Evolutionary conservation across 2,797 vertebrate genomes (phyloP), one percentile per base, ranked within the genome.

Genomic region (Urophycis tenuis): DNA sequence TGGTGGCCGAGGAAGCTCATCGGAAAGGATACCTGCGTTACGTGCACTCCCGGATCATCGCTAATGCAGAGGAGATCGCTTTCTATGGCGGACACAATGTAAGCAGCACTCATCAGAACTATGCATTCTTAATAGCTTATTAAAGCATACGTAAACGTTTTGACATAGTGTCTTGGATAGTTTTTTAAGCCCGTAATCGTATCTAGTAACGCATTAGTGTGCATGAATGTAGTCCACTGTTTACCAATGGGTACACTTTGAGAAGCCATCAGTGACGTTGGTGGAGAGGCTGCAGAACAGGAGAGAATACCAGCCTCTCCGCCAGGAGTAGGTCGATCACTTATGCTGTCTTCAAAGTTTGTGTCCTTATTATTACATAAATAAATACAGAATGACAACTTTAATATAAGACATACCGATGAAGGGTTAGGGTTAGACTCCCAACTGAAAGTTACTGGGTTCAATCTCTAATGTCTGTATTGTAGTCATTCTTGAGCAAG

Each of bases 21-120:
- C 92, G 94, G 80, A 98, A 97, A 81, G 97, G 97, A 29, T 95
- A 97, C 78, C 91, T 99, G 88, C 95, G 98, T 60, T 98, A 98
- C 25, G 93, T 97, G 79, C 98, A 99, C 90, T 98, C 98, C 0
- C 93, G 98, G 80, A 97, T 99, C 84, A 98, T 98, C 29, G 96
- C 96, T 77, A 98, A 99, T 0, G 97, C 96, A 0, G 98, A 99
- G 87, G 98, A 99, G 80, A 99, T 99, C 1, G 98, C 97, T n/a
- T 99, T 99, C 89, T 99, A 99, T 89, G 88, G 96, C 82, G 98
- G 98, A 17, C 97, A 99, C 85, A 97, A 95, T 95, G 97, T 98
- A 92, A 89, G 83, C 25, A 45, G 17, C 39, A 3, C 2, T 12
- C 12, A 14, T 39, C 36, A 14, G 11, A 41, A 41, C 1, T 2